Base-by-base conservation (phyloP, 2,797 vertebrate genomes). In the Tenualosa ilisha region DNA sequence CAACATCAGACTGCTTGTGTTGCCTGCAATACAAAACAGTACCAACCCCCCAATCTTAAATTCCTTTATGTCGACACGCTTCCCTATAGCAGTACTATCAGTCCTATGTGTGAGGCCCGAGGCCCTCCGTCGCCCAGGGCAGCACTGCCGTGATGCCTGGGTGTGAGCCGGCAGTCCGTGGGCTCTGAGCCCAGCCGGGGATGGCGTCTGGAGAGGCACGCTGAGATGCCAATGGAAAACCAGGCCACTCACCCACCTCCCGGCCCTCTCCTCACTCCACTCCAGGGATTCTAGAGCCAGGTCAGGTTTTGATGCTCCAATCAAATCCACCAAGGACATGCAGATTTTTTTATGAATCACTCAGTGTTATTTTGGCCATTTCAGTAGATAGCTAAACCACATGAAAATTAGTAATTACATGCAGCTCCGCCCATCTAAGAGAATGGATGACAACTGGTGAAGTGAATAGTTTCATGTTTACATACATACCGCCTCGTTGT, bases 1-100 rank as follows among this genome's bases (percentile, higher is more conserved):
- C 84, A 85, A n/a, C 40, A 46, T 63, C 43, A 81, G 40, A 85
- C 79, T 46, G n/a, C 8, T 24, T n/a, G 59, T 8, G 22, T 24
- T n/a, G 59, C 22, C 59, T 24, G n/a, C 59, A 9, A 24, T 24
- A 82, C 31, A 7, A 12, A 46, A 40, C 24, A 6, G 20, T 13
- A 22, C 40, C 37, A 17, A 22, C 43, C 68, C 37, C 37, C 17
- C 68, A 6, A 37, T 43, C 37, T 79, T 20, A 22, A 15, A 5
- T 46, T 22, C 43, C 17, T 46, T 46, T 46, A 6, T 79, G 20
- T 46, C 20, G 72, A 79, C 72, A 6, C 40, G 0, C 17, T 79
- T 37, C 20, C 43, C 72, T 15, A 9, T 20, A 79, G 37, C 37
- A 20, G 20, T 0, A 79, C 40, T 40, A 22, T 15, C 12, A 22